phyloP scores from a whole-genome alignment of 2,797 vertebrate species.

The Leptodactylus fallax region DNA sequence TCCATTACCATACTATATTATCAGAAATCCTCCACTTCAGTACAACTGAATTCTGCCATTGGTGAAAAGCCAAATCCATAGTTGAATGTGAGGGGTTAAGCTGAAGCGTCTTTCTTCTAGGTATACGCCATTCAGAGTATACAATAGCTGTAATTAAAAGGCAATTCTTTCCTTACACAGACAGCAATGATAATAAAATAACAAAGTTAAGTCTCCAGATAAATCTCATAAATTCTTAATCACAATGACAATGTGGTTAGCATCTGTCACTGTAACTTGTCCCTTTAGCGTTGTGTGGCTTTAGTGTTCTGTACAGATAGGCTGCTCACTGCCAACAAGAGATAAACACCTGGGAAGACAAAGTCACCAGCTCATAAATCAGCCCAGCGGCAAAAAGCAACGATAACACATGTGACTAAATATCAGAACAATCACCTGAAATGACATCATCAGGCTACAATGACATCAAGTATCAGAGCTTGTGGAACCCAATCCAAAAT shows the following conservation, averaged over 20 bases:
- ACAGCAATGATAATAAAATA: slow-evolving; percentile 5
- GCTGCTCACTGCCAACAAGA: not conserved
- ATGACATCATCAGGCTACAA: not conserved
- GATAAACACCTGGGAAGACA: slow-evolving; percentile 11
- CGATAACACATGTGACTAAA: not conserved
- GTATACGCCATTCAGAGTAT: no score
- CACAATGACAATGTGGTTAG: slow-evolving; percentile 23
- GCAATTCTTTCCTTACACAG: slow-evolving; percentile 8
- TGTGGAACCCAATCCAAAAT: no score
- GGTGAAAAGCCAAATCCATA: no score
- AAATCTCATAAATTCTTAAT: slow-evolving; percentile 15
- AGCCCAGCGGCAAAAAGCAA: not conserved
- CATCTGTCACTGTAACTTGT: slow-evolving; percentile 32
- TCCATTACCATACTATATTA: not conserved
- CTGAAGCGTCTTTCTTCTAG: no score
- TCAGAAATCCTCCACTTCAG: not conserved
- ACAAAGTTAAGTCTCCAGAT: not conserved
- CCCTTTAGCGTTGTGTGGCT: slow-evolving; percentile 12
- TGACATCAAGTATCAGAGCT: not conserved
- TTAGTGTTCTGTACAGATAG: not conserved
- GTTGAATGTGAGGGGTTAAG: no score
- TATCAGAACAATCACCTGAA: not conserved
- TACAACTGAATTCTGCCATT: no score
- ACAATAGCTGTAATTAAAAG: not conserved
- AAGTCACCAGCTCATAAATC: not conserved